Evolutionary conservation across 2,113 vertebrate genomes (phyloP), one percentile per base, ranked within the genome.

Genomic region (Actenoides hombroni): DNA sequence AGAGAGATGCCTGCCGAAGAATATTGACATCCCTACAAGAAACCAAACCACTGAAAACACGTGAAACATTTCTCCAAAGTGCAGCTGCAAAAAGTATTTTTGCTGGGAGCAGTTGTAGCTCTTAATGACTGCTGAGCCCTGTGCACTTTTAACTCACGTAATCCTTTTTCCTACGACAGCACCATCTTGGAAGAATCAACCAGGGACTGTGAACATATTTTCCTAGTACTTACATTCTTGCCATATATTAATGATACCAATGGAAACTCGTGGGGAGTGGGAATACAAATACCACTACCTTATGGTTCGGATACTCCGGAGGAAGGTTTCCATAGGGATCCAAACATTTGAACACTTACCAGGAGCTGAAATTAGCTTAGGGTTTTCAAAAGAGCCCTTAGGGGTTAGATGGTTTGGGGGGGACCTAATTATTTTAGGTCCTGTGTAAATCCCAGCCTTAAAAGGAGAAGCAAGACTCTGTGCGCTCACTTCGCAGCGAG

Each of bases 101-200:
- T 96, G 91, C 94, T 95, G 77, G 95, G 96, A 97, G 97, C 97
- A 97, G 94, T 97, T 97, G 97, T 76, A 94, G 93, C 92, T 73
- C 92, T 93, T 70, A 92, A 90, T 94, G 95, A 94, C 95, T 88
- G 89, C 88, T 86, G 93, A 97, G 92, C 95, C 94, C 83, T 13
- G 59, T 83, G 94, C 86, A 85, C 94, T 97, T 97, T 96, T 97
- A 97, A 97, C 97, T 97, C 95, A 69, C 20, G 33, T 97, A 97
- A 97, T 97, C 97, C 97, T 97, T 97, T 97, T 97, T 97, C 97
- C 97, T 97, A 97, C 93, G 96, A 87, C 95, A 96, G 94, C 93
- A 95, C 92, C 96, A 96, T 96, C 97, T 97, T 97, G 92, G 95
- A 97, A 92, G 94, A 97, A 96, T 97, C 53, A 10, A 37, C 42